Evolutionary conservation across 1,140 invertebrate species (phyloP), one percentile per base, ranked within the genome.

Genomic region (Galleria mellonella): DNA sequence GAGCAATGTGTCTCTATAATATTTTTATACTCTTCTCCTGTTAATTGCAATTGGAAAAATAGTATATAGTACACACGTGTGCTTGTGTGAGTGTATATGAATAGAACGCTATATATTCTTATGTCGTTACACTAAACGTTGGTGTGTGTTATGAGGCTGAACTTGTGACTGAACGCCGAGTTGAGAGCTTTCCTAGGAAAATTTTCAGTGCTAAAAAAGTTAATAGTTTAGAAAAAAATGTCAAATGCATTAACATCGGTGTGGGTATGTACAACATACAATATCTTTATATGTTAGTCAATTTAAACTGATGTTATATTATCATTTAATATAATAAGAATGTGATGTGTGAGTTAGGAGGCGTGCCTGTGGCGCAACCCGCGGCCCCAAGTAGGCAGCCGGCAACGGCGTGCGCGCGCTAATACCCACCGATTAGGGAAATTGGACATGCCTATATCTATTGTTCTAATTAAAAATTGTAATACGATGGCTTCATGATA

Each of bases 361-460:
- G 74, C 74, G 74, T 75, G 74, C 62, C 71, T 43, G 41, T 37
- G 55, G 12, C 32, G 59, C 65, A 76, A 72, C 73, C 73, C 29
- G 72, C 64, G 73, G 76, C 76, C 76, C 70, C 76, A 51, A 62
- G 57, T 58, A 68, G 63, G 55, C 62, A 66, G 65, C 47, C 60
- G 43, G 47, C 62, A 66, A 62, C 47, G 57, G 43, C 47, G 64
- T 44, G 35, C 51, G 53, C 56, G 46, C 60, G 45, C 55, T 36
- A 51, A 11, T 12, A 10, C 11, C 45, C 28, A 27, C 51, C 55
- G 61, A 65, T 65, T 57, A 61, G 62, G 62, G 55, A 65, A 61
- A 65, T 65, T 55, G 17, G 48, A 56, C 50, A 46, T 49, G 52
- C 43, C 42, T 42, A 52, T 43, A 48, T 51, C 49, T 44, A 62